Conservation (phyloP, 64 coral and sea anemone genomes). For the Trachythela sp. region DNA sequence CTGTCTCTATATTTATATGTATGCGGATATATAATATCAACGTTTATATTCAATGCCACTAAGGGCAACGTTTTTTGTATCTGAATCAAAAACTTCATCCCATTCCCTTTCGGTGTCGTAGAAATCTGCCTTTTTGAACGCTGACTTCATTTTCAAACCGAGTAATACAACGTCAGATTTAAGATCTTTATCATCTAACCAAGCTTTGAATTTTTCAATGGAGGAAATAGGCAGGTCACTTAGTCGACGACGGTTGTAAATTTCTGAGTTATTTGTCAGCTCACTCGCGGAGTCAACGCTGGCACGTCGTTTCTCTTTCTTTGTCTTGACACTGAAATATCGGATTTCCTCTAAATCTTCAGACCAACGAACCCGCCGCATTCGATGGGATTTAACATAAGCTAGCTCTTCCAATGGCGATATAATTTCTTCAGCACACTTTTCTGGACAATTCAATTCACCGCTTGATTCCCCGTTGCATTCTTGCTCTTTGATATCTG, state of each 20-base stretch:
- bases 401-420: background rate
- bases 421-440: background rate
- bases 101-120: background rate
- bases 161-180: background rate
- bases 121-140: background rate
- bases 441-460: background rate
- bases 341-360: background rate
- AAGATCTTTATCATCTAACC: background rate
- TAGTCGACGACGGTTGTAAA: background rate
- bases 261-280: background rate
- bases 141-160: conserved; percentile 3
- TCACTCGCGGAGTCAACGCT: background rate
- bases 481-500: background rate
- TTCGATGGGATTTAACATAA: background rate
- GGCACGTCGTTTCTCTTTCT: background rate
- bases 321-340: background rate
- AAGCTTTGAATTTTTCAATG: background rate
- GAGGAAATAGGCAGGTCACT: background rate
- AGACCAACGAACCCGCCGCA: background rate
- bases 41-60: conserved; percentile 8
- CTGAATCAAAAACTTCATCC: background rate
- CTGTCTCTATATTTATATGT: too few relatives aligned
- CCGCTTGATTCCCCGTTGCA: background rate
- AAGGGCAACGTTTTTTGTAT: background rate
- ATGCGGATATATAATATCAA: too few relatives aligned